Percentiles rank a stretch among this genome's conserved stretches.
Evolutionary conservation across 1,140 invertebrate species (phyloP).

Genomic region (Asobara japonica): DNA sequence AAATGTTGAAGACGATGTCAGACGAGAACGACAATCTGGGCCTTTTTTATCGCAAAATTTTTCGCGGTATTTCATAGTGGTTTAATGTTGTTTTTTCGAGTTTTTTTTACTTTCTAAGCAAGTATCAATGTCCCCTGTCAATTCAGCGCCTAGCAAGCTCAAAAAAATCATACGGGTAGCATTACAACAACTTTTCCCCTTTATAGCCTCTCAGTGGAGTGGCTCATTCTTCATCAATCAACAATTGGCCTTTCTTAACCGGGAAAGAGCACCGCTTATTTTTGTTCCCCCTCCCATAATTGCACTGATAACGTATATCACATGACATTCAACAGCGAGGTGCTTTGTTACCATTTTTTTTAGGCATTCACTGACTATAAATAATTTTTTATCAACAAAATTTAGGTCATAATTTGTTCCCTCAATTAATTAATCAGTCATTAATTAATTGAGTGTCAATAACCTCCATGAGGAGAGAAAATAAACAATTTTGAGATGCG

Average conservation of each 20-base stretch:
- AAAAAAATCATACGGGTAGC: not conserved
- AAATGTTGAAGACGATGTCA: too few relatives aligned
- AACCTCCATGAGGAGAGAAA: not conserved
- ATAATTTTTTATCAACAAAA: not conserved
- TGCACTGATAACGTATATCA: conserved; percentile 1
- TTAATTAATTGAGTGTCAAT: not conserved
- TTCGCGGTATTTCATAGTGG: too few relatives aligned
- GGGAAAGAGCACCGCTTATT: not conserved
- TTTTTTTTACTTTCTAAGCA: too few relatives aligned
- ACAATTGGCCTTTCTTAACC: not conserved
- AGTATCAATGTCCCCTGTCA: too few relatives aligned
- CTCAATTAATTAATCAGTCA: not conserved
- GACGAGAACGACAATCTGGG: too few relatives aligned
- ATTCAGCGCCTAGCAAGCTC: not conserved
- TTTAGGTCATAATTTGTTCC: not conserved
- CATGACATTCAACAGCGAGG: not conserved
- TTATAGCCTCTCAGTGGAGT: not conserved
- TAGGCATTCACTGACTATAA: not conserved
- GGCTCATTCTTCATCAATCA: not conserved
- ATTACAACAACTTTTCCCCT: too few relatives aligned
- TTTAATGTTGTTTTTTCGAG: too few relatives aligned
- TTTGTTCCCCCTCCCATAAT: not conserved
- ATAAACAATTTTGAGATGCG: too few relatives aligned
- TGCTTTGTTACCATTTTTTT: not conserved
- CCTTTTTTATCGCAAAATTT: too few relatives aligned